Conservation (phyloP, 2,113 vertebrate genomes). For the Thermophis baileyi region DNA sequence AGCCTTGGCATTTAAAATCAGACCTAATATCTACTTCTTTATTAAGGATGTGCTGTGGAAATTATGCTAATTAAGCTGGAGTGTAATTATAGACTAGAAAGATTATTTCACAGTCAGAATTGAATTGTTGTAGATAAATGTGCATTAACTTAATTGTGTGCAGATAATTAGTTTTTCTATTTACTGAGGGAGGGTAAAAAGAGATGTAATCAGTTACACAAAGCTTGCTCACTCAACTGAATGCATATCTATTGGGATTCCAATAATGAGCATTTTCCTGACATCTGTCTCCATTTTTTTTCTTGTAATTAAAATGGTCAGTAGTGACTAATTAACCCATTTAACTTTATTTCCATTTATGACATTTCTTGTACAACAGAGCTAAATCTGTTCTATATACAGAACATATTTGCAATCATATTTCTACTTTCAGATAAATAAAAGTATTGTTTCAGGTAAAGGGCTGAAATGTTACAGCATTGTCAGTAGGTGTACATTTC, state of each 20-base stretch:
- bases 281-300: constrained; percentile 18
- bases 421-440: constrained; percentile 8
- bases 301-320: constrained; percentile 47
- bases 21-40: constrained; percentile 64
- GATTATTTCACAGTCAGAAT: constrained; percentile 74
- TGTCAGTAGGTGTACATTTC: background rate
- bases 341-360: constrained; percentile 53
- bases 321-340: constrained; percentile 46
- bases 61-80: constrained; percentile 73
- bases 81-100: constrained; percentile 76
- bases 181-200: constrained; percentile 62
- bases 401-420: constrained; percentile 9
- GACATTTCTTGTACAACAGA: constrained; percentile 29
- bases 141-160: constrained; percentile 76
- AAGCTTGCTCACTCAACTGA: constrained; percentile 34
- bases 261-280: constrained; percentile 43
- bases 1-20: constrained; percentile 58
- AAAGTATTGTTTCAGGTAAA: background rate
- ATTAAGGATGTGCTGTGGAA: constrained; percentile 68
- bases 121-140: constrained; percentile 78
- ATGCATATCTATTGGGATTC: background rate
- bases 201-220: constrained; percentile 53
- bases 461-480: background rate
- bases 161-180: constrained; percentile 72
- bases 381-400: constrained; percentile 3